Evolutionary conservation across 2,888 invertebrate genomes (phyloP).

Genomic region (Limnephilus auricula): DNA sequence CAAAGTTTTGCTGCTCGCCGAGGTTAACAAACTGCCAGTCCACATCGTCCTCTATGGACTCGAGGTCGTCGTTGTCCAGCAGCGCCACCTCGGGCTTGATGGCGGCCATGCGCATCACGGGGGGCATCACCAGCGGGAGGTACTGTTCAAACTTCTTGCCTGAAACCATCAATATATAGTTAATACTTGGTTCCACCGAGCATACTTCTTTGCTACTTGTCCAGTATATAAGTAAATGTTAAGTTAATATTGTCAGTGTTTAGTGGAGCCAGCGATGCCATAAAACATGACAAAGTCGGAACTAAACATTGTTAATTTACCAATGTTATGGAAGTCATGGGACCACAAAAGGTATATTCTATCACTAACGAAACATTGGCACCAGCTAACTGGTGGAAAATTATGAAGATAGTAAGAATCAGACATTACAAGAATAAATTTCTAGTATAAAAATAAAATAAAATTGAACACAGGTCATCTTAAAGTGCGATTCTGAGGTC

Average conservation of each 20-base stretch:
- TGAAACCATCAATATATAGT: conserved; percentile 67
- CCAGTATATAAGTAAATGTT: no score
- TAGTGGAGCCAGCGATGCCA: not conserved
- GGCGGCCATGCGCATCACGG: conserved; percentile 93
- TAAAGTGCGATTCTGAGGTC: no score
- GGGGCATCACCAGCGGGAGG: conserved; percentile 96
- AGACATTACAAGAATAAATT: no score
- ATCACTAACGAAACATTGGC: conserved; percentile 47
- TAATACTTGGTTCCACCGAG: not conserved
- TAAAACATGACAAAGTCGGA: conserved; percentile 23
- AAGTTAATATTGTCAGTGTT: conserved; percentile 11
- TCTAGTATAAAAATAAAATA: no score
- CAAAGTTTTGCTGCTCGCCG: conserved; percentile 96
- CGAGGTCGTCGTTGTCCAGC: conserved; percentile 90
- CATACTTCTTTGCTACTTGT: no score
- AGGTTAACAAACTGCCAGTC: conserved; percentile 97
- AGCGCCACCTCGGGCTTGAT: conserved; percentile 96
- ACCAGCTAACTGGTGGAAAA: not conserved
- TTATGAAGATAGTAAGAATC: no score
- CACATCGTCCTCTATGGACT: conserved; percentile 89
- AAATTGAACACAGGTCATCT: no score
- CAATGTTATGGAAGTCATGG: conserved; percentile 44
- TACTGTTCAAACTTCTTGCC: conserved; percentile 93
- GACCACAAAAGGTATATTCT: conserved; percentile 20
- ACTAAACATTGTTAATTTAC: conserved; percentile 36